Conservation (phyloP, 2,888 invertebrate genomes). For the Agonum fuliginosum region DNA sequence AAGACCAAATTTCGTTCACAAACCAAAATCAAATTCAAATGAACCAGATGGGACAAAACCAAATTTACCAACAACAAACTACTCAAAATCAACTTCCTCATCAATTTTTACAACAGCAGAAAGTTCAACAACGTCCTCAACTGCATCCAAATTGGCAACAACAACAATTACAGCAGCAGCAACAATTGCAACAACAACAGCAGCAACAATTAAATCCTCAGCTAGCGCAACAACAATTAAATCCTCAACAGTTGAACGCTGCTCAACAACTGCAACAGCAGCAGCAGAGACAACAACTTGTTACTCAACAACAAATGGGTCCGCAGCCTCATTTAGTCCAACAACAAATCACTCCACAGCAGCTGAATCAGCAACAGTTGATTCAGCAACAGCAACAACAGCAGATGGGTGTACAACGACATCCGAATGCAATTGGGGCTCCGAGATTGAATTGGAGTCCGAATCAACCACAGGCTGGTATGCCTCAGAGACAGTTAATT, state of each 20-base stretch:
- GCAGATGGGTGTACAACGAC: constrained; percentile 75
- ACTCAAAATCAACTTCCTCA: constrained; percentile 56
- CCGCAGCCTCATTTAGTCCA: constrained; percentile 64
- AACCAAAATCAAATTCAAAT: constrained; percentile 40
- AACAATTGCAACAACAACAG: constrained; percentile 67
- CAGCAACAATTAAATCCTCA: constrained; percentile 61
- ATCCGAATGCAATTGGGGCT: constrained; percentile 69
- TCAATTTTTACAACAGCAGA: constrained; percentile 48
- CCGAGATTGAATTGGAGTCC: constrained; percentile 54
- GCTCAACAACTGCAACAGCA: constrained; percentile 72
- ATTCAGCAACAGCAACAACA: constrained; percentile 73
- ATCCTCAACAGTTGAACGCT: constrained; percentile 65
- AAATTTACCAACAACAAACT: constrained; percentile 58
- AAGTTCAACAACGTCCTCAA: constrained; percentile 50
- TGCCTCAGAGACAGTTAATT: constrained; percentile 81
- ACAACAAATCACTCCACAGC: constrained; percentile 68
- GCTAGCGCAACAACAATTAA: constrained; percentile 69
- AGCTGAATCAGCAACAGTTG: constrained; percentile 64
- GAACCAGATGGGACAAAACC: constrained; percentile 57
- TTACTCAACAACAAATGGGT: constrained; percentile 62
- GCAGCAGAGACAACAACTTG: constrained; percentile 72
- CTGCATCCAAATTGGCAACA: constrained; percentile 61
- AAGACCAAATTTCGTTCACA: constrained; percentile 45
- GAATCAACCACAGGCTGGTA: constrained; percentile 63
- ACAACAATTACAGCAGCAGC: constrained; percentile 64